These are phyloP conservation scores for Ceratosolen solmsi DNA, from an alignment of 1,140 invertebrate genomes.

Conservation along the genomic window DNA sequence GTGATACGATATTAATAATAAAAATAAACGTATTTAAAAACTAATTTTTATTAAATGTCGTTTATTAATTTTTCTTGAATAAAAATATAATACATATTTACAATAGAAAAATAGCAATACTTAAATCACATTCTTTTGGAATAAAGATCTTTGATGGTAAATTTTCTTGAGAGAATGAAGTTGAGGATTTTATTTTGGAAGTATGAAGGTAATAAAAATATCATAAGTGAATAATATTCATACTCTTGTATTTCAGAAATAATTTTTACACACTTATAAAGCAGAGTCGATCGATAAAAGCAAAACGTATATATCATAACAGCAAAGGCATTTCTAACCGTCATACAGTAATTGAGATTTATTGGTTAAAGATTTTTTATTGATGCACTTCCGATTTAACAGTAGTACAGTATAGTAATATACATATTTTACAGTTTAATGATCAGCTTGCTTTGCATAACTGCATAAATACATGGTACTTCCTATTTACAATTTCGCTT, in stretches of 20 bases:
- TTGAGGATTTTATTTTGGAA: too few relatives aligned
- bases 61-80: too few relatives aligned
- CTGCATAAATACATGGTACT: not conserved
- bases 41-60: too few relatives aligned
- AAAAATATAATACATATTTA: too few relatives aligned
- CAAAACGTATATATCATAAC: slow-evolving; percentile 37
- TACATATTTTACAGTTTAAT: slow-evolving; percentile 50
- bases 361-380: not conserved
- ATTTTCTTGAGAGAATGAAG: too few relatives aligned
- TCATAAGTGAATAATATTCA: slow-evolving; percentile 24
- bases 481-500: slow-evolving; percentile 36
- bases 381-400: slow-evolving; percentile 39
- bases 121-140: too few relatives aligned
- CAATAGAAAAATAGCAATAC: too few relatives aligned
- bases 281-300: slow-evolving; percentile 45
- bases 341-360: slow-evolving; percentile 18
- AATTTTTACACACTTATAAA: slow-evolving; percentile 64
- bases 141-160: too few relatives aligned
- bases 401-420: slow-evolving; percentile 8
- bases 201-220: not conserved
- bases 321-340: slow-evolving; percentile 4
- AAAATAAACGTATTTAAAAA: too few relatives aligned
- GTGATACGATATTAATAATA: too few relatives aligned
- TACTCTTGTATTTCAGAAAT: slow-evolving; percentile 61
- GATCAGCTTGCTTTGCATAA: not conserved